phyloP scores from a whole-genome alignment of 2,797 vertebrate species.

The Chiropotes sagulatus region DNA sequence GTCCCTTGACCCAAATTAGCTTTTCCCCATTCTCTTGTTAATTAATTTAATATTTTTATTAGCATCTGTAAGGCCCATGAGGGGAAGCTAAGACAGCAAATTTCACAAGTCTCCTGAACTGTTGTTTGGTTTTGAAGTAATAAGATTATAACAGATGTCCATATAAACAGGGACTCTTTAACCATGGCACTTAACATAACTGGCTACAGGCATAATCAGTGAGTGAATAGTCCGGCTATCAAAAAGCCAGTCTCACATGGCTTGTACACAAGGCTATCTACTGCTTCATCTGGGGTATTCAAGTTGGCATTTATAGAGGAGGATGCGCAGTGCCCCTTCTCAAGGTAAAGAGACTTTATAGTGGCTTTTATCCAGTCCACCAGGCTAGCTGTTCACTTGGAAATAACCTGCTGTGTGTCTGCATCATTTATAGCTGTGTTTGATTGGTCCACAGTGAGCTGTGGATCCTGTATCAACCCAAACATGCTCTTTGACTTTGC shows the following conservation, averaged over 20 bases:
- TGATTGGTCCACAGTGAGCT: not conserved
- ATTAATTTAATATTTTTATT: not conserved
- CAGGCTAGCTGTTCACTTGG: not conserved
- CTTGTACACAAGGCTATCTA: not conserved
- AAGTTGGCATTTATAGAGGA: not conserved
- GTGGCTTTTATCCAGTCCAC: not conserved
- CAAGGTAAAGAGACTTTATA: not conserved
- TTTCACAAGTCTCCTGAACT: not conserved
- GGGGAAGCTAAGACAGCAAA: not conserved
- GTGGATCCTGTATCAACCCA: not conserved
- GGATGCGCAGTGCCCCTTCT: not conserved
- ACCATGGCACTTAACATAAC: not conserved
- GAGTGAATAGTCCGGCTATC: not conserved
- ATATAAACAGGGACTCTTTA: not conserved
- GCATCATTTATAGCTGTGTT: not conserved
- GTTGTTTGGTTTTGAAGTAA: not conserved
- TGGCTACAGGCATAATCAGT: not conserved
- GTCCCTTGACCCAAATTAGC: not conserved
- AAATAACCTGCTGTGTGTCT: not conserved
- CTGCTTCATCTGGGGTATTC: not conserved
- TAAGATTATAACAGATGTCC: not conserved
- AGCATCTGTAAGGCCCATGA: not conserved
- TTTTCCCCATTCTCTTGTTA: not conserved
- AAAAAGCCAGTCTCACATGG: not conserved
- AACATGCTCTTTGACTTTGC: not conserved